Evolutionary conservation across 2,113 vertebrate species (phyloP).

Genomic region (Corynorhinus townsendii): DNA sequence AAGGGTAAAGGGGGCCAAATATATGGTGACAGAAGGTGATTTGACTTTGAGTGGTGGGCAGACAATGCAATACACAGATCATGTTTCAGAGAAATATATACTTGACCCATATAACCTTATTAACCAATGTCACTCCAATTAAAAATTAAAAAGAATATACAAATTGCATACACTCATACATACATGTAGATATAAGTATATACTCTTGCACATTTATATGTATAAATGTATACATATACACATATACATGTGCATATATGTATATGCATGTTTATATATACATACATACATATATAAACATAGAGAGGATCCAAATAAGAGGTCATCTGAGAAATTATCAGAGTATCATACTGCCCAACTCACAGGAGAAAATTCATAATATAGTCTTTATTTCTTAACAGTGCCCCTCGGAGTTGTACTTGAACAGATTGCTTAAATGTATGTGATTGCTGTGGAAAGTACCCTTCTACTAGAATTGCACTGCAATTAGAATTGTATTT

Average conservation of each 20-base stretch:
- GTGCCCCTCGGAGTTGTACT: not conserved
- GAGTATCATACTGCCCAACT: not conserved
- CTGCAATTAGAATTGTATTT: conserved; percentile 5
- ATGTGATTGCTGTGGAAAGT: not conserved
- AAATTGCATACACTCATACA: not conserved
- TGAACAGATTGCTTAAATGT: not conserved
- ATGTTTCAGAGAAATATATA: not conserved
- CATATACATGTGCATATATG: too few relatives aligned
- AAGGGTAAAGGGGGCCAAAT: not conserved
- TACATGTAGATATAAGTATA: not conserved
- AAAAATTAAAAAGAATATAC: not conserved
- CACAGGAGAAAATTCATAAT: not conserved
- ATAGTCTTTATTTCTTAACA: not conserved
- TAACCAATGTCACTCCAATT: not conserved
- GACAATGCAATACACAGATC: not conserved
- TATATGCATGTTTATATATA: not conserved
- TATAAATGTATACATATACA: not conserved
- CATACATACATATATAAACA: not conserved
- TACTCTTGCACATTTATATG: too few relatives aligned
- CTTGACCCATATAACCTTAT: not conserved
- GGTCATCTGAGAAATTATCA: not conserved
- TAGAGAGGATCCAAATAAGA: not conserved
- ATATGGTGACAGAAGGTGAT: not conserved
- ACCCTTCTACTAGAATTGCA: not conserved
- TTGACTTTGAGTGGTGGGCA: not conserved